phyloP scores from a whole-genome alignment of 2,113 vertebrate species.

The Takifugu flavidus region DNA sequence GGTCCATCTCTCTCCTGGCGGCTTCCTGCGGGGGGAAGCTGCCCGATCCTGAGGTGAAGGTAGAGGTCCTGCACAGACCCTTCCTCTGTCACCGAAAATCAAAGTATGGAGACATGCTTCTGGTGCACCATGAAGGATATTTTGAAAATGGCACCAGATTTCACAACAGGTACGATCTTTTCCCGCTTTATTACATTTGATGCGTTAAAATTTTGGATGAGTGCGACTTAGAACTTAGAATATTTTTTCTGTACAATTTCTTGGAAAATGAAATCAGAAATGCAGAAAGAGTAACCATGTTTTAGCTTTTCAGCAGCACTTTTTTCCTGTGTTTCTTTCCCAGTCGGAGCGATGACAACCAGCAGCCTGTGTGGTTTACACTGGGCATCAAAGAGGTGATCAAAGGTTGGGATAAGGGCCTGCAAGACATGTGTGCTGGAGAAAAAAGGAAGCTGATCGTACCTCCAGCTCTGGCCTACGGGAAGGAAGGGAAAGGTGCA shows the following conservation, averaged over 20 bases:
- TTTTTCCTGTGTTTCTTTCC: constrained; percentile 9
- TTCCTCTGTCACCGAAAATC: constrained; percentile 86
- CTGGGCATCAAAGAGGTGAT: constrained; percentile 88
- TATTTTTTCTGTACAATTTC: too few species aligned
- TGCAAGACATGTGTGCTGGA: constrained; percentile 88
- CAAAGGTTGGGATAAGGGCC: constrained; percentile 88
- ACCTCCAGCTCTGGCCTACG: constrained; percentile 86
- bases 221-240: too few species aligned
- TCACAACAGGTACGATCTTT: constrained; percentile 80
- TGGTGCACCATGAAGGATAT: constrained; percentile 85
- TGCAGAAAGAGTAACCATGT: neutral
- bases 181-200: neutral
- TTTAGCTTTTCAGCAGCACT: neutral
- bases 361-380: constrained; percentile 87
- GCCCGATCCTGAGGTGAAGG: constrained; percentile 82
- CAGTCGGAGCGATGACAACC: constrained; percentile 83
- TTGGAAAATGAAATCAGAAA: too few species aligned
- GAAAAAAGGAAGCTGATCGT: constrained; percentile 86
- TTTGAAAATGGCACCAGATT: constrained; percentile 85
- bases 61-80: constrained; percentile 84
- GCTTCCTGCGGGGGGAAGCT: constrained; percentile 75
- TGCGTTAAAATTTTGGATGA: too few species aligned
- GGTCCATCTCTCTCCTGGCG: constrained; percentile 50
- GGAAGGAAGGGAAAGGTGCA: constrained; percentile 92
- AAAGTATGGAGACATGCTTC: constrained; percentile 85